Evolutionary conservation across 2,113 vertebrate species (phyloP), one percentile per base, ranked within the genome.

Genomic region (Anoplopoma fimbria): DNA sequence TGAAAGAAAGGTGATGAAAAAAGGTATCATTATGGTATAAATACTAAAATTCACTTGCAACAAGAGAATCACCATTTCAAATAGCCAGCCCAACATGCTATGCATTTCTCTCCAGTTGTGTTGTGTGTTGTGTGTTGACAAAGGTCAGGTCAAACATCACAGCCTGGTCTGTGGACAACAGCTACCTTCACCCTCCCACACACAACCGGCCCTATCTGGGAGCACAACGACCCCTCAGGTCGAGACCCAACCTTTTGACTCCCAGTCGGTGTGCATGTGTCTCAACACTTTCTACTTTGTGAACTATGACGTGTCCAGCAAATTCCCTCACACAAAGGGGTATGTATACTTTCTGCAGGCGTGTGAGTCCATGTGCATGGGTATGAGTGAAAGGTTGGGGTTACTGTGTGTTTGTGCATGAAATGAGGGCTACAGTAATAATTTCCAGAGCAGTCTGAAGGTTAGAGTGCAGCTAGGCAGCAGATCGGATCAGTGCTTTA

Each of bases 381-480:
- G 76, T 55, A 10, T 67, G 53, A 67, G 33, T 69, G 42, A 67
- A 61, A 49, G 13, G 49, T 23, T 6, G 21, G 17, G 57, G 49
- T n/a, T 63, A 65, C 55, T 15, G 33, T 55, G 61, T 76, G 77
- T 83, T 71, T 85, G 63, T 58, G 70, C 47, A 71, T 75, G 63
- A 81, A 79, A 71, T 64, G 25, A 86, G 80, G 58, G 75, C 60
- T 65, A 51, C 23, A 67, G 89, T 90, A 92, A 91, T 89, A 70
- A 91, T 84, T 93, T 92, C 83, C 88, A 90, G 86, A 87, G 64
- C 57, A 36, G 45, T 36, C 60, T 58, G 79, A 83, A 53, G 84
- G 88, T 91, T 85, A 91, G 82, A 83, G 84, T 61, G 85, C 88
- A 91, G 80, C 84, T 76, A 88, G 84, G 88, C 83, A 79, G 87